These are phyloP conservation scores for Drosophila pectinifera DNA, from an alignment of 1,140 invertebrate genomes.

Conservation along the genomic window DNA sequence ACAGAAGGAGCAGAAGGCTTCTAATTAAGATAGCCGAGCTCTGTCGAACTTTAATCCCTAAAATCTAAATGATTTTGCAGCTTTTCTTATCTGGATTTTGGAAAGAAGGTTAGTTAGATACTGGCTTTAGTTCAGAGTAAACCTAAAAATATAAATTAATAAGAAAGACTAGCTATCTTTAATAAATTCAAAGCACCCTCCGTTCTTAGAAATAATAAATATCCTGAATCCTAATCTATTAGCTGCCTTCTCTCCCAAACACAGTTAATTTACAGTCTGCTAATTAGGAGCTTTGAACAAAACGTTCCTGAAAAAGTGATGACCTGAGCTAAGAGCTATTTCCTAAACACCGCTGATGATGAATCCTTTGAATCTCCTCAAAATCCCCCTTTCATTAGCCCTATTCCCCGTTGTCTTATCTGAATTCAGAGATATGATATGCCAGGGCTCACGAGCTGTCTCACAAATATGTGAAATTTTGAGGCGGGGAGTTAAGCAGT, in stretches of 20 bases:
- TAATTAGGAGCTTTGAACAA: background rate
- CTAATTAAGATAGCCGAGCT: conserved; percentile 13
- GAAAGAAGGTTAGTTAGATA: background rate
- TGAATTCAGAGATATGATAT: background rate
- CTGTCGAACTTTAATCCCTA: background rate
- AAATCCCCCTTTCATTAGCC: conserved; percentile 11
- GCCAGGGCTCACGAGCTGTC: conserved; percentile 10
- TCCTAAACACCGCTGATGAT: background rate
- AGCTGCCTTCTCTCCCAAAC: background rate
- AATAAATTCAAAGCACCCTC: too few species aligned
- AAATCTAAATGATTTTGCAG: conserved; percentile 2
- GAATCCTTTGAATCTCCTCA: background rate
- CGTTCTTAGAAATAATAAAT: background rate
- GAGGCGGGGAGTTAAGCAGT: conserved; percentile 27
- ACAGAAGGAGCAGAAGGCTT: background rate
- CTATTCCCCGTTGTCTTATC: conserved; percentile 1
- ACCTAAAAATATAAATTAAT: background rate
- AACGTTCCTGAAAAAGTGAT: background rate
- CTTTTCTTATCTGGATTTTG: background rate
- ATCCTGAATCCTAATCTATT: background rate
- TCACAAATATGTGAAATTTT: conserved; percentile 32
- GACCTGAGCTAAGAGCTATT: background rate
- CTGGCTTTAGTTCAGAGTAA: too few species aligned
- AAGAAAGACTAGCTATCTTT: background rate
- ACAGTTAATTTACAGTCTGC: too few species aligned